Evolutionary conservation across 2,113 vertebrate species (phyloP).

Genomic region (Burhinus bistriatus): DNA sequence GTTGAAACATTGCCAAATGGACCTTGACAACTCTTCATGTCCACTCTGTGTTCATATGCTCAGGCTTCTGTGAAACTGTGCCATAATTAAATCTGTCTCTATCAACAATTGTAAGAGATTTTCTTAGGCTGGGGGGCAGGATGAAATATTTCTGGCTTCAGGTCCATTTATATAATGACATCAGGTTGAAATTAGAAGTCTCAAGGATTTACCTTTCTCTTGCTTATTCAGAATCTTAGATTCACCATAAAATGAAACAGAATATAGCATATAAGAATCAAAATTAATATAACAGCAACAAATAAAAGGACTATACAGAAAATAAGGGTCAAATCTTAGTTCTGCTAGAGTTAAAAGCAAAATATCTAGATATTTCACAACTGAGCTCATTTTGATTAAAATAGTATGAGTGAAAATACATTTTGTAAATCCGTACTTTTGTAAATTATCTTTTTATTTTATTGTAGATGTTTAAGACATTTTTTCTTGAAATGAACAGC

Average conservation of each 20-base stretch:
- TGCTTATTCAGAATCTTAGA: not conserved
- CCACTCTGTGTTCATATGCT: not conserved
- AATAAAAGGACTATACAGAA: not conserved
- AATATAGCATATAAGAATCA: not conserved
- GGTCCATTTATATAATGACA: not conserved
- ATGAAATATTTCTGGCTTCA: not conserved
- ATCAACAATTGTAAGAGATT: not conserved
- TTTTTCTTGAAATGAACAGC: not conserved
- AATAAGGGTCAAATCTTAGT: not conserved
- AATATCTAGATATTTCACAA: not conserved
- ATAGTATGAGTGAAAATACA: not conserved
- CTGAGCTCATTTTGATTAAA: not conserved
- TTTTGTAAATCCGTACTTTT: not conserved
- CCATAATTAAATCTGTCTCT: not conserved
- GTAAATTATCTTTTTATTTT: not conserved
- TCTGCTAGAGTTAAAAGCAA: not conserved
- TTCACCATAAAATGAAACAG: not conserved
- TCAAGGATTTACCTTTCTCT: not conserved
- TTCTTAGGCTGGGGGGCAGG: not conserved
- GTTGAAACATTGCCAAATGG: slow-evolving; percentile 4
- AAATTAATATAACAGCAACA: not conserved
- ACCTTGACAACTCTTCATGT: slow-evolving; percentile 11
- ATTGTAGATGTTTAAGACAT: not conserved
- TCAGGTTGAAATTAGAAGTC: not conserved
- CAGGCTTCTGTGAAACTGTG: not conserved